phyloP scores from a whole-genome alignment of 2,797 vertebrate genomes.

The Falco naumanni region DNA sequence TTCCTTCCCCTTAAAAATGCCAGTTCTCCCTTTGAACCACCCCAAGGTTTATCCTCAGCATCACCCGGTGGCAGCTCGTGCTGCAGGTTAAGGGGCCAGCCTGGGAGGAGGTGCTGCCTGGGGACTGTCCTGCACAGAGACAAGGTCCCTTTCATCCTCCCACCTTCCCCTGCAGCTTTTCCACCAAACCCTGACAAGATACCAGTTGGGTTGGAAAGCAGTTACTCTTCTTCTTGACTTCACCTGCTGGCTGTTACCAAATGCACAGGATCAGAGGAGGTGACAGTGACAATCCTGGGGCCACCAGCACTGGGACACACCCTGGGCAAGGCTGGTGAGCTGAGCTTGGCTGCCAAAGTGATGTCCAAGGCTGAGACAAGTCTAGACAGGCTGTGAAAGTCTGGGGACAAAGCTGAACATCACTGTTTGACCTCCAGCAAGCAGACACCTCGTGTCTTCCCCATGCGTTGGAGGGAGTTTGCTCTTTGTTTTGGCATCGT shows the following conservation, averaged over 20 bases:
- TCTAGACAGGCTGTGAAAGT: not conserved
- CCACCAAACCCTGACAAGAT: not conserved
- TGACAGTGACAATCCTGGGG: not conserved
- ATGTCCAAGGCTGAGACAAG: not conserved
- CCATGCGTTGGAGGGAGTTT: accelerated
- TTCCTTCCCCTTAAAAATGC: not conserved
- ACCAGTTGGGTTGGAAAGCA: not conserved
- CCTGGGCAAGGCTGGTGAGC: not conserved
- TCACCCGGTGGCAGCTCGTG: not conserved
- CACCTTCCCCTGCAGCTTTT: not conserved
- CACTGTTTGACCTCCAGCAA: not conserved
- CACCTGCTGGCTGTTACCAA: not conserved
- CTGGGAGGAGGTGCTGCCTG: not conserved
- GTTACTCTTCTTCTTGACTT: not conserved
- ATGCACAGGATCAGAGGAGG: not conserved
- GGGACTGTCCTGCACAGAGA: not conserved
- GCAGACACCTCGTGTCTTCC: accelerated
- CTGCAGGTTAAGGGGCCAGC: not conserved
- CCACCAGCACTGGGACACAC: accelerated
- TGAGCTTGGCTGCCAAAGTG: not conserved
- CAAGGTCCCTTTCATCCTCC: not conserved
- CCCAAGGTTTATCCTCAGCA: not conserved
- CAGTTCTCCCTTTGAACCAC: not conserved
- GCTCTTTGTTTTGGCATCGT: not conserved
- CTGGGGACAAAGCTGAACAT: not conserved